Evolutionary conservation across 2,888 invertebrate genomes (phyloP).

Genomic region (Epirrhoe alternata): DNA sequence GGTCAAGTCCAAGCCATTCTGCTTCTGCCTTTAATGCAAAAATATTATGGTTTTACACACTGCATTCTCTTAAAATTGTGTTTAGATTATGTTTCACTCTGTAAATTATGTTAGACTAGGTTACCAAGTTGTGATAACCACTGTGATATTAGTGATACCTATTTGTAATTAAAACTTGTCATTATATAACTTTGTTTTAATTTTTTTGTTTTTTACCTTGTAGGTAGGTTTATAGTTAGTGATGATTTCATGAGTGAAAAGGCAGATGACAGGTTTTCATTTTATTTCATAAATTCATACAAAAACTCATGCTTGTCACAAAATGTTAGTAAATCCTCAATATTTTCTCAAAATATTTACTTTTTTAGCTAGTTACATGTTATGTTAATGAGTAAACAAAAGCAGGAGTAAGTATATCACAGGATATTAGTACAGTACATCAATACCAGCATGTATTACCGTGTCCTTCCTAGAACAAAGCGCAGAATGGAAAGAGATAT

Average conservation of each 20-base stretch:
- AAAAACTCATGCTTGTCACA: constrained; percentile 43
- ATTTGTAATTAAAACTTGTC: constrained; percentile 20
- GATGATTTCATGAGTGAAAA: constrained; percentile 59
- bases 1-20: constrained; percentile 87
- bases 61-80: constrained; percentile 57
- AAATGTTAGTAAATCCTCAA: constrained; percentile 17
- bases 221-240: neutral
- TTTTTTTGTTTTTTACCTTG: neutral
- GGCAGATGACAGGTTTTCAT: constrained; percentile 51
- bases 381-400: neutral
- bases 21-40: constrained; percentile 85
- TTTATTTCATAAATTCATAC: constrained; percentile 52
- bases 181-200: constrained; percentile 8
- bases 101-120: constrained; percentile 25
- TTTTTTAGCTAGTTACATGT: neutral
- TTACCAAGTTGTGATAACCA: constrained; percentile 56
- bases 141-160: constrained; percentile 45
- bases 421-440: constrained; percentile 18
- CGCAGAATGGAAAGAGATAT: neutral
- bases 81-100: constrained; percentile 49
- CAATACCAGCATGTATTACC: neutral
- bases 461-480: neutral
- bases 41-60: constrained; percentile 67
- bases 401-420: constrained; percentile 12
- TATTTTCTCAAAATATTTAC: constrained; percentile 12